Evolutionary conservation across 1,140 invertebrate species (phyloP).

Genomic region (Drosophila insularis): DNA sequence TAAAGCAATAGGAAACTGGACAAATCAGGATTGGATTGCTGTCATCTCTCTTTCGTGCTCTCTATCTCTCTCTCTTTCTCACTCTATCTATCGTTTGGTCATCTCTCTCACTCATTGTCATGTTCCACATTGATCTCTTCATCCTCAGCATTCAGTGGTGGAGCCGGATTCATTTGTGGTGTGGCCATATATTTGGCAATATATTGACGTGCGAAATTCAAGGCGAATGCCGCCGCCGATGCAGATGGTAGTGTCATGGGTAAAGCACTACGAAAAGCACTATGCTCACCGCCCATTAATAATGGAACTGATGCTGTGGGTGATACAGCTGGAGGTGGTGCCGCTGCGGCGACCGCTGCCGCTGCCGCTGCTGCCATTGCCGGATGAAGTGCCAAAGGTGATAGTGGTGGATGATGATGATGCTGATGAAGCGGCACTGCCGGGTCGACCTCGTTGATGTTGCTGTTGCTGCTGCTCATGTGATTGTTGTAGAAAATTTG

Average conservation of each 20-base stretch:
- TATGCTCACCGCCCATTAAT: constrained; percentile 93
- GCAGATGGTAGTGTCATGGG: constrained; percentile 71
- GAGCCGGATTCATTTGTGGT: constrained; percentile 21
- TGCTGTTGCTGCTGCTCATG: constrained; percentile 19
- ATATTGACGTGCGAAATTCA: constrained; percentile 83
- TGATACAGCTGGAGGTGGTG: constrained; percentile 55
- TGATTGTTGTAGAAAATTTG: background rate
- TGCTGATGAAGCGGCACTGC: constrained; percentile 24
- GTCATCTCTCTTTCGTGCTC: constrained; percentile 21
- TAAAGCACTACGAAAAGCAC: constrained; percentile 89
- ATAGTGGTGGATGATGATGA: background rate
- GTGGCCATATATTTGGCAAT: constrained; percentile 70
- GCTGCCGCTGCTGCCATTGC: constrained; percentile 25
- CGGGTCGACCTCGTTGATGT: constrained; percentile 21
- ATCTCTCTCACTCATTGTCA: constrained; percentile 82
- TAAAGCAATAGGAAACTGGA: constrained; percentile 65
- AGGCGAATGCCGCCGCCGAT: constrained; percentile 82
- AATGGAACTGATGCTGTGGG: constrained; percentile 83
- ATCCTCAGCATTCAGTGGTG: constrained; percentile 83
- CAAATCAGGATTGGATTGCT: constrained; percentile 1
- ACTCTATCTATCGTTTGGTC: constrained; percentile 21
- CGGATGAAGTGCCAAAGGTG: background rate
- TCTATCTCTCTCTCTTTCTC: too few species aligned
- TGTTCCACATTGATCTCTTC: constrained; percentile 91
- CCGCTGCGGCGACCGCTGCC: constrained; percentile 31